Evolutionary conservation across 1,140 invertebrate genomes (phyloP), one percentile per base, ranked within the genome.

Genomic region (Calephelis virginiensis): DNA sequence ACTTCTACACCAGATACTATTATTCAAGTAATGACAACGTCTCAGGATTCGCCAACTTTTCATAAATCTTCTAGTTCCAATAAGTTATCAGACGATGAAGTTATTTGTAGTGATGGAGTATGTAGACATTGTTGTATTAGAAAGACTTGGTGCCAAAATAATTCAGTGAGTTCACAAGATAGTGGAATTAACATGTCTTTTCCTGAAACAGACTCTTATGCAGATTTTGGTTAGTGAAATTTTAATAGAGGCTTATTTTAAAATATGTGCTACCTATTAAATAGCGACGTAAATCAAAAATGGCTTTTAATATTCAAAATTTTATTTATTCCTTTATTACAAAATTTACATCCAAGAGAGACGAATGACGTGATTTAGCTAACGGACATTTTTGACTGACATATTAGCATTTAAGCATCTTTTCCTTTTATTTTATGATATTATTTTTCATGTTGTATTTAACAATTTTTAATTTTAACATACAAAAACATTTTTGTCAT

Each of bases 101-200:
- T 77, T 7, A 84, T 76, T 50, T 91, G 85, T 65, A 80, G 77
- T 13, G 88, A 92, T 40, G 75, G 71, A 17, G 74, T 82, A 0
- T 92, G 90, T 68, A 81, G 85, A 82, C 87, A 91, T 59, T 91
- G 87, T 72, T 87, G 83, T 68, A 92, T 92, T 9, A 93, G 93
- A 75, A 93, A 94, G 49, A 75, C 73, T 38, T 94, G 93, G 82
- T 94, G 93, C 65, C 91, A 93, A 70, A 93, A 94, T 66, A 93
- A 93, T 64, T 94, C 93, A 53, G 92, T 95, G 47, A 95, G 94
- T 74, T 96, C 95, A 0, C 95, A 95, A 78, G 95, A 96, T 77
- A 95, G 95, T 73, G 95, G 95, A 1, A 96, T 96, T 50, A 95
- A 95, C 78, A 87, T 95, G 76, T 94, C 93, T 9, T 95, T 95